These are phyloP conservation scores for Latheticus oryzae DNA, from an alignment of 2,888 invertebrate species.

Conservation along the genomic window DNA sequence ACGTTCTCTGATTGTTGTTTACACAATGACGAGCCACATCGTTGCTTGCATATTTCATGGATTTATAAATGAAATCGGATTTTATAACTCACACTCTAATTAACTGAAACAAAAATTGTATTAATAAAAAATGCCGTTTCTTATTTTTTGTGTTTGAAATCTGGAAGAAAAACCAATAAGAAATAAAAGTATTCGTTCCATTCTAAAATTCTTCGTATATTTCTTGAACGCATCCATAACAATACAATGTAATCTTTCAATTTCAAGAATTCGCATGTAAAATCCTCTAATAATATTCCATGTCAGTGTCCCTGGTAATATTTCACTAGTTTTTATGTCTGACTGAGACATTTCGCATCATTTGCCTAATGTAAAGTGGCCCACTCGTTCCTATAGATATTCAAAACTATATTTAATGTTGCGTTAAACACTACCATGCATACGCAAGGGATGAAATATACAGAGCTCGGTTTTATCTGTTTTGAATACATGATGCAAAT, in stretches of 20 bases:
- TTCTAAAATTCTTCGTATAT: too few species aligned
- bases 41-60: conserved; percentile 61
- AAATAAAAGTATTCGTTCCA: too few species aligned
- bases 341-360: conserved; percentile 60
- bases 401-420: conserved; percentile 65
- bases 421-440: conserved; percentile 60
- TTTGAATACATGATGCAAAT: conserved; percentile 33
- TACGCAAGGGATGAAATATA: conserved; percentile 31
- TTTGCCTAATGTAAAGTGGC: conserved; percentile 64
- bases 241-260: conserved; percentile 63
- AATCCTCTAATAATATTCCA: conserved; percentile 62
- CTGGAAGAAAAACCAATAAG: too few species aligned
- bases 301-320: conserved; percentile 58
- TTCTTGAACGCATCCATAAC: conserved; percentile 56
- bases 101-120: too few species aligned
- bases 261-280: conserved; percentile 59
- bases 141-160: too few species aligned
- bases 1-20: conserved; percentile 62
- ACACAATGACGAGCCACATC: conserved; percentile 56
- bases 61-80: conserved; percentile 54
- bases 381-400: conserved; percentile 60
- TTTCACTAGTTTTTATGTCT: conserved; percentile 62
- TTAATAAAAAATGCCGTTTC: too few species aligned
- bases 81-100: conserved; percentile 47
- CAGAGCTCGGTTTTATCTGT: conserved; percentile 32